Conservation (phyloP, 1,140 invertebrate genomes). For the Calycopis cecrops region DNA sequence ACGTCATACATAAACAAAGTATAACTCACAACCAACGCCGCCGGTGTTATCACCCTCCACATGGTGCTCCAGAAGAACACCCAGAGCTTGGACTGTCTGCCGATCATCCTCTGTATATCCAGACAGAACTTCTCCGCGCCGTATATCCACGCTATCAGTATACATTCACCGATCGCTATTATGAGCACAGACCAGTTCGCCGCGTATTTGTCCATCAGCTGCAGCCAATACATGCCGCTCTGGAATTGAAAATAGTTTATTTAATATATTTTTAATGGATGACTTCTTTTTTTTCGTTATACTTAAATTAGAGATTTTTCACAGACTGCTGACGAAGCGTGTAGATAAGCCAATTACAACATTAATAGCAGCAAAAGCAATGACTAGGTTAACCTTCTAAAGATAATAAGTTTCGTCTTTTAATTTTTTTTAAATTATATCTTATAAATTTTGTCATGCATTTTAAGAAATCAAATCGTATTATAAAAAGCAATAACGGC, state of each 20-base stretch:
- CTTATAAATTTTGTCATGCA: too few relatives aligned
- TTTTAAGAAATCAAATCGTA: too few relatives aligned
- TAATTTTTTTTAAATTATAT: too few relatives aligned
- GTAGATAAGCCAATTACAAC: too few relatives aligned
- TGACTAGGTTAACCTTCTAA: too few relatives aligned
- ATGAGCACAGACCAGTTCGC: conserved; percentile 90
- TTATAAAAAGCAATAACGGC: too few relatives aligned
- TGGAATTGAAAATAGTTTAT: conserved; percentile 44
- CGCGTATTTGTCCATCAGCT: conserved; percentile 91
- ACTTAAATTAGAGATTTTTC: too few relatives aligned
- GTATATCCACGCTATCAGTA: conserved; percentile 89
- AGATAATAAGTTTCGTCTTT: too few relatives aligned
- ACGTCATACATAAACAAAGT: too few relatives aligned
- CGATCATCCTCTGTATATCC: conserved; percentile 88
- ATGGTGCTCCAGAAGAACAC: conserved; percentile 87
- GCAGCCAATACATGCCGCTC: conserved; percentile 90
- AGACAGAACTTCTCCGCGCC: conserved; percentile 87
- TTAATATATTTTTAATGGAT: not conserved
- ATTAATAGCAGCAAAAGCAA: too few relatives aligned
- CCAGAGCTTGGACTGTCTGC: conserved; percentile 81
- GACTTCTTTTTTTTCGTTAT: too few relatives aligned
- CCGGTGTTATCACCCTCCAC: conserved; percentile 88
- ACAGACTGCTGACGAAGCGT: too few relatives aligned
- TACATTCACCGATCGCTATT: conserved; percentile 87
- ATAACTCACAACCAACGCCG: conserved; percentile 78